Percentiles rank a stretch among this genome's conserved stretches.
Conservation (phyloP, 2,888 invertebrate species). For the Allacma fusca region DNA sequence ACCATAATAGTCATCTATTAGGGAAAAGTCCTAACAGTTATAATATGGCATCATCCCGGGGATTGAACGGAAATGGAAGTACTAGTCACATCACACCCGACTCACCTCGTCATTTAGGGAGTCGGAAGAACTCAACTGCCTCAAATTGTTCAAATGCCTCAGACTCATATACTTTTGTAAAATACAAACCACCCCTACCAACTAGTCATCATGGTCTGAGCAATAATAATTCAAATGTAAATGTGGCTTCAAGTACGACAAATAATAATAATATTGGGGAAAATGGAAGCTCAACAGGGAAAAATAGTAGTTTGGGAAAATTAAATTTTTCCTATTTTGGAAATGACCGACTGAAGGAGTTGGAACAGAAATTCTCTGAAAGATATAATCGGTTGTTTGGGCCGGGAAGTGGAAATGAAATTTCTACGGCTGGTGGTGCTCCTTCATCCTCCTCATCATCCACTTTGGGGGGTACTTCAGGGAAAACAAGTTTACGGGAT, state of each 20-base stretch:
- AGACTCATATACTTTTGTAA: conserved; percentile 60
- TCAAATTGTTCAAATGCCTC: conserved; percentile 53
- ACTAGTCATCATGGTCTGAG: conserved; percentile 43
- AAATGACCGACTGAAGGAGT: conserved; percentile 60
- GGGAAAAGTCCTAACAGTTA: conserved; percentile 39
- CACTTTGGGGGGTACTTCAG: not conserved
- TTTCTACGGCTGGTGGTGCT: too few relatives aligned
- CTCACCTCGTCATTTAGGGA: conserved; percentile 19
- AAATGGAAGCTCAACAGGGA: not conserved
- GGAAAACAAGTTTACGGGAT: conserved; percentile 33
- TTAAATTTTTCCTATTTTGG: conserved; percentile 60
- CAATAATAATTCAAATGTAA: conserved; percentile 30
- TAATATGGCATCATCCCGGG: conserved; percentile 33
- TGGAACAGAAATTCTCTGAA: conserved; percentile 60
- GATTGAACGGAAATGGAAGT: conserved; percentile 21
- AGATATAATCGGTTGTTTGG: conserved; percentile 60
- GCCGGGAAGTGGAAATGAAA: conserved; percentile 49
- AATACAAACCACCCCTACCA: conserved; percentile 61
- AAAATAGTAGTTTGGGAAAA: conserved; percentile 19
- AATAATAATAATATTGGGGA: conserved; percentile 34
- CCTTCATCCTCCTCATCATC: not conserved
- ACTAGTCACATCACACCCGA: conserved; percentile 23
- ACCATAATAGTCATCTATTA: not conserved
- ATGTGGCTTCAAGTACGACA: not conserved
- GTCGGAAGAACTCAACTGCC: conserved; percentile 51